A percentile compares a stretch with the other conserved stretches of the same genome.
Conservation (phyloP, 2,113 vertebrate species). For the Campylorhamphus procurvoides region DNA sequence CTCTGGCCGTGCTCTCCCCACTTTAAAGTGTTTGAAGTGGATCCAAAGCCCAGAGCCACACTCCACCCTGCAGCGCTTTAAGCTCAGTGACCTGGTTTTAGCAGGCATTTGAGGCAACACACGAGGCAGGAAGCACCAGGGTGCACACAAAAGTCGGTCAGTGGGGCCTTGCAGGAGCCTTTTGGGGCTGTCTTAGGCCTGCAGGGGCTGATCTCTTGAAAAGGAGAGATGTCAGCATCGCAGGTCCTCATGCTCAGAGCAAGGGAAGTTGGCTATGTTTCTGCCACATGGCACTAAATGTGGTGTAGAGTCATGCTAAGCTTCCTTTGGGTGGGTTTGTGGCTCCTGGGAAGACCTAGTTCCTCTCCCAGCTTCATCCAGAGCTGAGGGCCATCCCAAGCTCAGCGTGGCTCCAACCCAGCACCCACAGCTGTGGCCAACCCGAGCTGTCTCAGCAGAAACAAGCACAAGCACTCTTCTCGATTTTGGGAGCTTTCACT, state of each 20-base stretch:
- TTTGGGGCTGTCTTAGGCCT: not conserved
- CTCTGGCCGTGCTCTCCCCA: accelerated
- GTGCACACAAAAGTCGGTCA: accelerated
- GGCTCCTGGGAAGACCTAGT: not conserved
- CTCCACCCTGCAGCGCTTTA: not conserved
- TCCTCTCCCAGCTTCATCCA: not conserved
- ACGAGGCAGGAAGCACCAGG: not conserved
- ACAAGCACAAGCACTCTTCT: not conserved
- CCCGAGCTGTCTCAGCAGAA: not conserved
- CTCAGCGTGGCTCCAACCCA: accelerated
- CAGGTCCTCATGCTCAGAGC: not conserved
- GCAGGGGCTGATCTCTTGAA: not conserved
- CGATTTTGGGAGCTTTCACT: not conserved
- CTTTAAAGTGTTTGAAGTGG: not conserved
- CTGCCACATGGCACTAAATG: not conserved
- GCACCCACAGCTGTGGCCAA: not conserved
- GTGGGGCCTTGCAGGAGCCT: not conserved
- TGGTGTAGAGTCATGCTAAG: accelerated
- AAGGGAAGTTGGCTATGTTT: not conserved
- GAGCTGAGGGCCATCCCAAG: not conserved
- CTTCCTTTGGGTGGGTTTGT: not conserved
- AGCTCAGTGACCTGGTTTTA: not conserved
- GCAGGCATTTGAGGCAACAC: accelerated
- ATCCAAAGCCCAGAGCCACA: not conserved
- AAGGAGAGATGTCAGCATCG: accelerated